phyloP scores from a whole-genome alignment of 2,888 invertebrate genomes.

The Xestia sexstrigata region DNA sequence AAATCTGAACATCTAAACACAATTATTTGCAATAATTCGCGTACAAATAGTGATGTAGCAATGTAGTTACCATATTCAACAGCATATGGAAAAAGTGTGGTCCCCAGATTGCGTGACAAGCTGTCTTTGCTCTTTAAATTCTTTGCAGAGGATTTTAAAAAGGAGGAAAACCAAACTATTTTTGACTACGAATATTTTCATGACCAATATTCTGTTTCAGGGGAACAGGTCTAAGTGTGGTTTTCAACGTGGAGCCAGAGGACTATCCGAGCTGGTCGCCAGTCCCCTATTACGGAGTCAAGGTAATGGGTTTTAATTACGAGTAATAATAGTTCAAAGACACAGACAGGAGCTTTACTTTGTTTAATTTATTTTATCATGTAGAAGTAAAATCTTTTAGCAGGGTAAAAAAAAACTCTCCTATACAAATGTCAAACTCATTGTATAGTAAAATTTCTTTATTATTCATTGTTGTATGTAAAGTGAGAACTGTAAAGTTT shows the following conservation, averaged over 20 bases:
- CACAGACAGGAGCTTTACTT: background rate
- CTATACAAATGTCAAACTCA: too few relatives aligned
- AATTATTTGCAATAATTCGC: too few relatives aligned
- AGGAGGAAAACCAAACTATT: background rate
- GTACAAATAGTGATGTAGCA: too few relatives aligned
- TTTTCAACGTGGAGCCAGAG: slow-evolving; percentile 79
- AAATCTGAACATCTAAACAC: too few relatives aligned
- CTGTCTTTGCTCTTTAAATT: background rate
- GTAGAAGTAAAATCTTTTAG: too few relatives aligned
- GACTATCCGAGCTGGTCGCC: slow-evolving; percentile 79
- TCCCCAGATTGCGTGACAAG: background rate
- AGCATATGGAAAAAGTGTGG: too few relatives aligned
- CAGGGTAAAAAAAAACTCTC: too few relatives aligned
- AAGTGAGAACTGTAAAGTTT: too few relatives aligned
- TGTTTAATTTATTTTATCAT: background rate
- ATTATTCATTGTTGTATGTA: too few relatives aligned
- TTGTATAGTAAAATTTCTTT: too few relatives aligned
- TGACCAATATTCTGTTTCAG: slow-evolving; percentile 68
- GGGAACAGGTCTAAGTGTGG: slow-evolving; percentile 78
- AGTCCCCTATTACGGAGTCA: slow-evolving; percentile 77
- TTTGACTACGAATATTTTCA: background rate
- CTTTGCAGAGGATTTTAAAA: background rate
- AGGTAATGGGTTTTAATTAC: too few relatives aligned
- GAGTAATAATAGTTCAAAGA: background rate
- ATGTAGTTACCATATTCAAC: too few relatives aligned